phyloP scores from a whole-genome alignment of 2,797 vertebrate genomes.

The Catostomus latipinnis region DNA sequence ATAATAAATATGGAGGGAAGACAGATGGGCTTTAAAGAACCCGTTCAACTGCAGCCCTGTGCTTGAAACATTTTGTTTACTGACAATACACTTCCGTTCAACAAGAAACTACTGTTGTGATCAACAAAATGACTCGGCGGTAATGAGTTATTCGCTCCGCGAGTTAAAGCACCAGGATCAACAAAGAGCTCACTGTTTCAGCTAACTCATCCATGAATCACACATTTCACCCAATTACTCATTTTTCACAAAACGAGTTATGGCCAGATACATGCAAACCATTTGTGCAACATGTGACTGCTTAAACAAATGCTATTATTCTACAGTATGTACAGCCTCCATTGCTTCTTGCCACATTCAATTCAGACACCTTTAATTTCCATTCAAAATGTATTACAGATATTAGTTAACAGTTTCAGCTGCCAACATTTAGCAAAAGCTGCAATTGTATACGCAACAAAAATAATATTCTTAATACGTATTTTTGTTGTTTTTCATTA shows the following conservation, averaged over 20 bases:
- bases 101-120: not conserved
- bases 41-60: not conserved
- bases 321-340: not conserved
- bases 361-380: not conserved
- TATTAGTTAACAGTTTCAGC: not conserved
- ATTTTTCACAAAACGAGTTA: slow-evolving; percentile 18
- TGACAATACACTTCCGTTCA: slow-evolving; percentile 6
- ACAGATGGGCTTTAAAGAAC: not conserved
- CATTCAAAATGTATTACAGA: not conserved
- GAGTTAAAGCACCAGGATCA: not conserved
- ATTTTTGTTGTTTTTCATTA: no score
- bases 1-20: slow-evolving; percentile 26
- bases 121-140: not conserved
- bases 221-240: not conserved
- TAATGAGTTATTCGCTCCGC: not conserved
- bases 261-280: slow-evolving; percentile 59
- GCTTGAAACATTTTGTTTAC: not conserved
- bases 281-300: not conserved
- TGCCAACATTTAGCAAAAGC: no score
- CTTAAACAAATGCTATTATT: not conserved
- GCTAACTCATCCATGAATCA: not conserved
- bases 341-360: not conserved
- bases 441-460: no score
- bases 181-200: slow-evolving; percentile 14
- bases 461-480: no score